phyloP scores from a whole-genome alignment of 2,797 vertebrate species.

The Gephyroberyx darwinii region DNA sequence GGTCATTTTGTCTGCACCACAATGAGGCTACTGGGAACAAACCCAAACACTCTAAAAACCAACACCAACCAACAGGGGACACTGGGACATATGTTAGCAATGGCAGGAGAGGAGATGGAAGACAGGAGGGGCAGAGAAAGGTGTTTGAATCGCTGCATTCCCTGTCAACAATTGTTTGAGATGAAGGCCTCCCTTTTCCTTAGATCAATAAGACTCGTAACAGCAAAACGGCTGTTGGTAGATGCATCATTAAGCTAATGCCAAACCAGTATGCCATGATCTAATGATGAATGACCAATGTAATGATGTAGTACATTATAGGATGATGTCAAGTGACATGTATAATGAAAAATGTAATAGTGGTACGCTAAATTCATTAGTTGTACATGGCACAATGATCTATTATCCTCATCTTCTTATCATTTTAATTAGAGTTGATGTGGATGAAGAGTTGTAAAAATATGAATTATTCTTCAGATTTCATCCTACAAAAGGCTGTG shows the following conservation, averaged over 20 bases:
- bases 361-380: slow-evolving; percentile 22
- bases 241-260: slow-evolving; percentile 1
- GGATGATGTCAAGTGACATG: slow-evolving; percentile 25
- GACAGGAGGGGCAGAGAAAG: slow-evolving; percentile 19
- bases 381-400: not conserved
- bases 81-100: slow-evolving; percentile 68
- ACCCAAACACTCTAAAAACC: slow-evolving; percentile 71
- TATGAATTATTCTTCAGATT: slow-evolving; percentile 29
- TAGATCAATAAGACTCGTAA: not conserved
- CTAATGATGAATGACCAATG: slow-evolving; percentile 12
- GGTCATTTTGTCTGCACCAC: slow-evolving; percentile 72
- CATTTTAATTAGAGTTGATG: slow-evolving; percentile 18
- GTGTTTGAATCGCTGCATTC: not conserved
- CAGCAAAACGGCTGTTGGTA: not conserved
- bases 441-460: slow-evolving; percentile 27
- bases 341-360: slow-evolving; percentile 21
- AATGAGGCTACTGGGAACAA: slow-evolving; percentile 71
- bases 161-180: slow-evolving; percentile 19
- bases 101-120: slow-evolving; percentile 33
- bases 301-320: slow-evolving; percentile 11
- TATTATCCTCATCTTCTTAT: slow-evolving; percentile 15
- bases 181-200: not conserved
- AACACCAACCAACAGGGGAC: slow-evolving; percentile 60
- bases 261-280: slow-evolving; percentile 11
- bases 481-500: slow-evolving; percentile 33